Conservation (phyloP, 2,888 invertebrate genomes). For the Melanostoma mellinum region DNA sequence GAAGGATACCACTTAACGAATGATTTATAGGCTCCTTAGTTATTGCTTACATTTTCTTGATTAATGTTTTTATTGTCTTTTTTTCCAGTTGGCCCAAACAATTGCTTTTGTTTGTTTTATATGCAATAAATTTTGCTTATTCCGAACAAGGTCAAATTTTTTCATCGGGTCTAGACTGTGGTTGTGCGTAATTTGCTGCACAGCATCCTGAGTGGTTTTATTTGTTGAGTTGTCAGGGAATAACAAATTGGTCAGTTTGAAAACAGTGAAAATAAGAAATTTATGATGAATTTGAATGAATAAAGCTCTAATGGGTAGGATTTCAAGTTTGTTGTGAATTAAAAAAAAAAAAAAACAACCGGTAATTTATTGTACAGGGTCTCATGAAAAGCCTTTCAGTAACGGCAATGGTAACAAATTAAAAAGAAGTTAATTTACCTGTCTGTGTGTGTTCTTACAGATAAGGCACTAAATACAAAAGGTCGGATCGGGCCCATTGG, state of each 20-base stretch:
- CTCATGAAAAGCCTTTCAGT: background rate
- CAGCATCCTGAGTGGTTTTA: conserved; percentile 34
- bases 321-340: conserved; percentile 7
- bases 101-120: conserved; percentile 43
- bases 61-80: conserved; percentile 71
- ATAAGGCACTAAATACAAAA: no score
- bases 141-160: conserved; percentile 42
- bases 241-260: conserved; percentile 34
- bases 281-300: conserved; percentile 36
- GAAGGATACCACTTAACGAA: conserved; percentile 64
- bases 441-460: background rate
- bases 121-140: conserved; percentile 51
- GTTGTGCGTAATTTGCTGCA: conserved; percentile 34
- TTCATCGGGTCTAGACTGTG: conserved; percentile 43
- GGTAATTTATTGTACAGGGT: background rate
- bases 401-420: background rate
- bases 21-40: conserved; percentile 68
- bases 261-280: conserved; percentile 14
- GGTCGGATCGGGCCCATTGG: no score
- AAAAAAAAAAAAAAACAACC: background rate
- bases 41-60: conserved; percentile 71
- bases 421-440: background rate
- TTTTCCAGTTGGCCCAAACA: conserved; percentile 28
- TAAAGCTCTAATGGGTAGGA: background rate
- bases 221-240: conserved; percentile 34